These are phyloP conservation scores for Cuniculus paca DNA, from an alignment of 2,797 vertebrate genomes.

Conservation along the genomic window DNA sequence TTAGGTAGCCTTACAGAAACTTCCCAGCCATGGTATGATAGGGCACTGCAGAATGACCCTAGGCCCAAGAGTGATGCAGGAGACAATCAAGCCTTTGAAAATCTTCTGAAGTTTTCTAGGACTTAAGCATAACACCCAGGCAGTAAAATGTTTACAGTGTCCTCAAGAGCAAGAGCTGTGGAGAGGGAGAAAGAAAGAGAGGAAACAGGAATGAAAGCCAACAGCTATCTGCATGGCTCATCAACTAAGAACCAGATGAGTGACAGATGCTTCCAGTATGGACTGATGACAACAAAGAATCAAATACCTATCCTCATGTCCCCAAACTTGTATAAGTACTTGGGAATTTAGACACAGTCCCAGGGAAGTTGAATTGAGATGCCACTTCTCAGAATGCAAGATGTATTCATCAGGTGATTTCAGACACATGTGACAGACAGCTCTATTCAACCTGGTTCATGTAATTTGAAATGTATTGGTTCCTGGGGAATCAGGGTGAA, in stretches of 20 bases:
- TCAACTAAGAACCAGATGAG: background rate
- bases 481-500: background rate
- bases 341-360: background rate
- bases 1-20: background rate
- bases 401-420: background rate
- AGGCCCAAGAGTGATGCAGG: background rate
- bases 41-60: background rate
- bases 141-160: background rate
- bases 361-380: background rate
- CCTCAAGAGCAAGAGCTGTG: background rate
- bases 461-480: background rate
- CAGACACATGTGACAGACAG: background rate
- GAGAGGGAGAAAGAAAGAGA: background rate
- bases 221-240: background rate
- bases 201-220: background rate
- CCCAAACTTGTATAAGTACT: background rate
- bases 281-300: background rate
- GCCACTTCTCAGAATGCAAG: background rate
- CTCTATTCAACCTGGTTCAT: background rate
- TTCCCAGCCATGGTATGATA: background rate
- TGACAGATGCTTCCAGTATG: background rate
- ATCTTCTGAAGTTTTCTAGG: background rate
- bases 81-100: constrained; percentile 7
- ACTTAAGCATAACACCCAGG: background rate
- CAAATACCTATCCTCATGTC: background rate